Percentiles rank a stretch among this genome's conserved stretches.
phyloP scores from a whole-genome alignment of 2,888 invertebrate species.

The Ischnura elegans region DNA sequence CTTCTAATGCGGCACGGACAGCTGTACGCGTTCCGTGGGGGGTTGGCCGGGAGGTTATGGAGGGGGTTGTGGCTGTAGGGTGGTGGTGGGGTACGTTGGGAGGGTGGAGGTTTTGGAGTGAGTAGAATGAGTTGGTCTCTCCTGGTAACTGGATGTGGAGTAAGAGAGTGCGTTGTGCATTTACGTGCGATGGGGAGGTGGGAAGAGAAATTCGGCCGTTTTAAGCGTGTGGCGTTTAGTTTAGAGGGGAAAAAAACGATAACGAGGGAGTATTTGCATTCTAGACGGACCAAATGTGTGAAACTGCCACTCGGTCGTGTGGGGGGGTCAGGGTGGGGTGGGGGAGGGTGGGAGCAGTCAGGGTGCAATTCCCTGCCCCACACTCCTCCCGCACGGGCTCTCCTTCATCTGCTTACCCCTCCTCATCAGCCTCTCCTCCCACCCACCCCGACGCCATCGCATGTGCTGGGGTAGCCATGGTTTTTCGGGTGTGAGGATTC shows the following conservation, averaged over 20 bases:
- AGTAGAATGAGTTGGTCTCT: not conserved
- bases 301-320: not conserved
- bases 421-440: not conserved
- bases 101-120: not conserved
- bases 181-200: not conserved
- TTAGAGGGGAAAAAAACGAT: no score
- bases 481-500: conserved; percentile 27
- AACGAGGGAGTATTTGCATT: conserved; percentile 56
- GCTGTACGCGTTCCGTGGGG: conserved; percentile 7
- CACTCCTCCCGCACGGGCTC: not conserved
- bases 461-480: not conserved
- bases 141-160: not conserved
- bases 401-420: not conserved
- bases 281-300: conserved; percentile 37
- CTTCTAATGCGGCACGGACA: conserved; percentile 50
- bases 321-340: not conserved
- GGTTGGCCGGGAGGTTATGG: not conserved
- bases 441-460: not conserved
- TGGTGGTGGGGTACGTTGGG: not conserved
- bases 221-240: conserved; percentile 32
- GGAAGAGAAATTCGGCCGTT: not conserved
- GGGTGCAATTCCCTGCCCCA: not conserved
- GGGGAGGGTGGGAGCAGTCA: not conserved
- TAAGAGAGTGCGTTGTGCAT: not conserved
- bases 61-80: not conserved